Conservation (phyloP, 2,113 vertebrate genomes). For the Gallinago paraguaiae region DNA sequence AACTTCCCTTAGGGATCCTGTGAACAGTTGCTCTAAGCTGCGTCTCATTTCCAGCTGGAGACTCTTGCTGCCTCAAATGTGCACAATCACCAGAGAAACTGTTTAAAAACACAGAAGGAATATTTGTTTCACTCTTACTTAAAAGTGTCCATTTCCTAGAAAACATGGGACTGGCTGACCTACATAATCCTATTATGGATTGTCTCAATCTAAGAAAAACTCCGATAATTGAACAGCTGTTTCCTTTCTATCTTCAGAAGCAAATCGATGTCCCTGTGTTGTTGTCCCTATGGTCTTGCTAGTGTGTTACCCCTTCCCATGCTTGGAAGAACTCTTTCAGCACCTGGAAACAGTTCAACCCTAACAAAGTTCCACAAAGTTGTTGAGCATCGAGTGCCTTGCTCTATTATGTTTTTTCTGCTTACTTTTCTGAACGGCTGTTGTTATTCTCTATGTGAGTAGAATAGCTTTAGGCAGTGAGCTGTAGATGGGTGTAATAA, state of each 20-base stretch:
- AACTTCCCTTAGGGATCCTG: not conserved
- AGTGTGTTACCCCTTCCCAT: accelerated
- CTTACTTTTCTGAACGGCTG: not conserved
- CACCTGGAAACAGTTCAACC: not conserved
- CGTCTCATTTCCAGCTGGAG: not conserved
- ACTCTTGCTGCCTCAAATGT: not conserved
- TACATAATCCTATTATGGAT: accelerated
- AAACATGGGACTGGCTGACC: not conserved
- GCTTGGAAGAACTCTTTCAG: not conserved
- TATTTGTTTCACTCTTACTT: not conserved
- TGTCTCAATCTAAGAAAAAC: not conserved
- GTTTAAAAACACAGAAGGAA: not conserved
- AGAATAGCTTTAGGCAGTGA: not conserved
- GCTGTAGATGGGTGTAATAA: not conserved
- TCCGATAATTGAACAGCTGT: not conserved
- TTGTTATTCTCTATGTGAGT: not conserved
- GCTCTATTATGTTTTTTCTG: not conserved
- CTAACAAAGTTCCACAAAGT: not conserved
- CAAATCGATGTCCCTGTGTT: not conserved
- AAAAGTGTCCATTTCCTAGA: not conserved
- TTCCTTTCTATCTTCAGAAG: not conserved
- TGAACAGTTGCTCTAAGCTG: not conserved
- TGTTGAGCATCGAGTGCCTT: not conserved
- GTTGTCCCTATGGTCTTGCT: not conserved
- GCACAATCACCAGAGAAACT: not conserved